Percentiles rank a stretch among this genome's conserved stretches.
Evolutionary conservation across 1,140 invertebrate genomes (phyloP).

Genomic region (Drosophila trapezifrons): DNA sequence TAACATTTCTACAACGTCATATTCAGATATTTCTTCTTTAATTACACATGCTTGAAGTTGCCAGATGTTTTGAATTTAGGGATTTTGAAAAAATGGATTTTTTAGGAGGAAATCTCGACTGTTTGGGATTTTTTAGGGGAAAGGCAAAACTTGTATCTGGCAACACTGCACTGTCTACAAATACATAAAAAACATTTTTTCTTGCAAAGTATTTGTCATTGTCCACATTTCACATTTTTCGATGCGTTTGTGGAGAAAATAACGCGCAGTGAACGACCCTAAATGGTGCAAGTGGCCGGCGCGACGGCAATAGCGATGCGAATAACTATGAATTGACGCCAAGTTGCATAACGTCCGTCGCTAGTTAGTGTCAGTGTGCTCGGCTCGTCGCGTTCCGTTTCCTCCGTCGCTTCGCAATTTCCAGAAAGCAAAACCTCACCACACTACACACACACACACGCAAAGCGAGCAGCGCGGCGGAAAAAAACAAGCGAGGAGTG

Average conservation of each 20-base stretch:
- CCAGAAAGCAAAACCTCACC: constrained; percentile 75
- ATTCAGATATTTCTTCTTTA: too few relatives aligned
- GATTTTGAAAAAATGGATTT: too few relatives aligned
- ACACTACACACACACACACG: constrained; percentile 48
- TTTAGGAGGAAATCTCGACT: too few relatives aligned
- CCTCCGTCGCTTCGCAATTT: constrained; percentile 64
- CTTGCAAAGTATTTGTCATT: constrained; percentile 55
- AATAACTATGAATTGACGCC: constrained; percentile 72
- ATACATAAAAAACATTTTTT: constrained; percentile 54
- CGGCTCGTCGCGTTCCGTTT: constrained; percentile 42
- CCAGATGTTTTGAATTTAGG: too few relatives aligned
- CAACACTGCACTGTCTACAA: constrained; percentile 21
- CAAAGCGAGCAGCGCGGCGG: constrained; percentile 49
- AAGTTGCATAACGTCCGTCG: constrained; percentile 75
- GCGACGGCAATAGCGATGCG: constrained; percentile 39
- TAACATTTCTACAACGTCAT: too few relatives aligned
- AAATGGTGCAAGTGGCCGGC: constrained; percentile 38
- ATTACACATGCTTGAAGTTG: too few relatives aligned
- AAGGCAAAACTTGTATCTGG: too few relatives aligned
- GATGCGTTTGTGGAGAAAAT: constrained; percentile 41
- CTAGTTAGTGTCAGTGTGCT: constrained; percentile 59
- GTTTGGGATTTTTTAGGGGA: too few relatives aligned
- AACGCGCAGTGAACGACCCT: constrained; percentile 30
- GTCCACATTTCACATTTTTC: constrained; percentile 43
- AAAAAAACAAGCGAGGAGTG: constrained; percentile 49